These are phyloP conservation scores for Palythoa grandiflora DNA, from an alignment of 92 coral and sea anemone genomes.

Conservation along the genomic window DNA sequence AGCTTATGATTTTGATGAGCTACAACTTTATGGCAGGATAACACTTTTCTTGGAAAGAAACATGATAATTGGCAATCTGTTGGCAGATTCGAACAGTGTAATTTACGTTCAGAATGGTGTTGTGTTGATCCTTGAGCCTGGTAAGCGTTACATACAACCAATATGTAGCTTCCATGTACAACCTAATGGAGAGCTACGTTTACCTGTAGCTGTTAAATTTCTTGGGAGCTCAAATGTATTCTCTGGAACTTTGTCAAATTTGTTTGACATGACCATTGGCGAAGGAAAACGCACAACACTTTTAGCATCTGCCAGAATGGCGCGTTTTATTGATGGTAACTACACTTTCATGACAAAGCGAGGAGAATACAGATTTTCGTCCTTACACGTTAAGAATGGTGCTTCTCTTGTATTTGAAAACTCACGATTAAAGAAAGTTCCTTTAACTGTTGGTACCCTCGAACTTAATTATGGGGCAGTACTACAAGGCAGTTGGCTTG, in stretches of 20 bases:
- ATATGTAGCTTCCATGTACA: slow-evolving; percentile 70
- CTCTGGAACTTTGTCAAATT: slow-evolving; percentile 72
- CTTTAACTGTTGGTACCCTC: slow-evolving; percentile 62
- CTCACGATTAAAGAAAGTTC: slow-evolving; percentile 58
- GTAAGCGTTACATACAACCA: slow-evolving; percentile 45
- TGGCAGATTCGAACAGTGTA: slow-evolving; percentile 57
- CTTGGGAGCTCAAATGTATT: slow-evolving; percentile 67
- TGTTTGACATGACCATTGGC: slow-evolving; percentile 71
- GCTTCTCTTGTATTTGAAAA: slow-evolving; percentile 69
- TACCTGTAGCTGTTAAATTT: slow-evolving; percentile 68
- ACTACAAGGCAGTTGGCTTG: slow-evolving; percentile 71
- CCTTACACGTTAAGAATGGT: slow-evolving; percentile 63
- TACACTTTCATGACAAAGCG: slow-evolving; percentile 76
- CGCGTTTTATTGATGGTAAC: slow-evolving; percentile 74
- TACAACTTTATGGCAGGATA: slow-evolving; percentile 60
- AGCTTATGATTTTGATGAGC: slow-evolving; percentile 47
- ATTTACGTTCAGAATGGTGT: slow-evolving; percentile 60
- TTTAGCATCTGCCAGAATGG: slow-evolving; percentile 70
- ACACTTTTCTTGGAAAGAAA: slow-evolving; percentile 45
- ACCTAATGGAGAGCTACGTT: slow-evolving; percentile 66
- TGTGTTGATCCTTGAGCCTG: slow-evolving; percentile 56
- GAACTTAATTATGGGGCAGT: slow-evolving; percentile 72
- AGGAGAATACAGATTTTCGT: slow-evolving; percentile 75
- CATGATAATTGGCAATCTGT: slow-evolving; percentile 55
- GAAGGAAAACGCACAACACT: slow-evolving; percentile 61